Evolutionary conservation across 2,888 invertebrate genomes (phyloP), one percentile per base, ranked within the genome.

Genomic region (Ephialtes manifestator): DNA sequence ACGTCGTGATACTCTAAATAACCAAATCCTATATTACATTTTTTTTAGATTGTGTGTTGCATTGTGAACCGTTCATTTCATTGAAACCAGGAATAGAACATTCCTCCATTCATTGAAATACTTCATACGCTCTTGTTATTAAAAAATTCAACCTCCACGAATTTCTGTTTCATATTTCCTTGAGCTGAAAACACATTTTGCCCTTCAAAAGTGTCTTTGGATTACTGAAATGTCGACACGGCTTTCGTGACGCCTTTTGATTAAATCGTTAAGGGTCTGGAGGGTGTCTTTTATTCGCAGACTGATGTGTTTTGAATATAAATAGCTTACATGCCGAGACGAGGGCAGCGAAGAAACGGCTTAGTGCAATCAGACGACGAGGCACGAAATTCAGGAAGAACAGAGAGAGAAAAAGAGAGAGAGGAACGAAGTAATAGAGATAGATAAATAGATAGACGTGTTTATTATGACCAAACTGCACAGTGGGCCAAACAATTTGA

Each of bases 261-360:
- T 58, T 58, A 58, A 58, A 28, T 58, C 28, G 24, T 58, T 58
- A 28, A 63, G 31, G 39, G 51, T 8, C 24, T 3, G 24, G 8
- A 35, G 39, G 11, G 43, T 58, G 39, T 43, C 43, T 39, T 24
- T 70, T 24, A 58, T 68, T 67, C 55, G 51, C 24, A 63, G 80
- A 58, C 71, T 75, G 77, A 81, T 67, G 79, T 48, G 48, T 76
- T 84, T 75, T 76, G 53, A 84, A 80, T 77, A 76, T 72, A n/a
- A 77, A 71, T 60, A 31, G 76, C 76, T 10, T 31, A 10, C 35
- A 35, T 10, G 10, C 5, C 60, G 35, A 31, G 35, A 28, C 2
- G 20, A 8, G 63, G 39, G 18, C 20, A 20, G n/a, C 8, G 65
- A 18, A 20, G 8, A 65, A 20, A 39, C 65, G 65, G 13, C 24